phyloP scores from a whole-genome alignment of 2,888 invertebrate genomes.

The Meloe dianella region DNA sequence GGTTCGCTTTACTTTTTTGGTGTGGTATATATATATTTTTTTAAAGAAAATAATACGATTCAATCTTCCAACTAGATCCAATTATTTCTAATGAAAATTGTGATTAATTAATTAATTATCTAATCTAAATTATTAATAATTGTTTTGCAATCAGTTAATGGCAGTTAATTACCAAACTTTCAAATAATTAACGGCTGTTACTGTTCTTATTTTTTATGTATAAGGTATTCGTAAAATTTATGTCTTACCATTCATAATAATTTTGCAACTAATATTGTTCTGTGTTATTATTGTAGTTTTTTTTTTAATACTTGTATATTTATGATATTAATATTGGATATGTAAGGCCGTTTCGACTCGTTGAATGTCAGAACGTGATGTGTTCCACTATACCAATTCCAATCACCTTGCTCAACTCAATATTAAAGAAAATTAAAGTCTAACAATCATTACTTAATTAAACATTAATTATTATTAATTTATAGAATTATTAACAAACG shows the following conservation, averaged over 20 bases:
- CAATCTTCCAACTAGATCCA: neutral
- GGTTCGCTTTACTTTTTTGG: neutral
- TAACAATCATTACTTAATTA: neutral
- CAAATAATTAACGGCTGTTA: neutral
- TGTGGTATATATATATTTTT: too few relatives aligned
- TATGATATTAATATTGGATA: neutral
- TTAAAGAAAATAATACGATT: neutral
- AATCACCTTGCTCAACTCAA: neutral
- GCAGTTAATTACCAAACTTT: neutral
- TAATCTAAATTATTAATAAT: neutral
- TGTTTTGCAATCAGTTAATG: neutral
- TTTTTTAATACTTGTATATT: neutral
- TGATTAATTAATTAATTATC: neutral
- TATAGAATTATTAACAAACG: neutral
- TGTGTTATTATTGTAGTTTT: neutral
- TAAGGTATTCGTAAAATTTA: neutral
- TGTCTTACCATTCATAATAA: neutral
- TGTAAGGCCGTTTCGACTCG: conserved; percentile 32
- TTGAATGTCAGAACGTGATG: conserved; percentile 25
- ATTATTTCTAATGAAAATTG: neutral
- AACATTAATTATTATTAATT: neutral
- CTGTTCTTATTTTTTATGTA: neutral
- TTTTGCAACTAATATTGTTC: neutral
- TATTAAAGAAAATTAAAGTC: conserved; percentile 1
- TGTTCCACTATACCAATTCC: conserved; percentile 19